Evolutionary conservation across 2,888 invertebrate species (phyloP).

Genomic region (Lymantria monacha): DNA sequence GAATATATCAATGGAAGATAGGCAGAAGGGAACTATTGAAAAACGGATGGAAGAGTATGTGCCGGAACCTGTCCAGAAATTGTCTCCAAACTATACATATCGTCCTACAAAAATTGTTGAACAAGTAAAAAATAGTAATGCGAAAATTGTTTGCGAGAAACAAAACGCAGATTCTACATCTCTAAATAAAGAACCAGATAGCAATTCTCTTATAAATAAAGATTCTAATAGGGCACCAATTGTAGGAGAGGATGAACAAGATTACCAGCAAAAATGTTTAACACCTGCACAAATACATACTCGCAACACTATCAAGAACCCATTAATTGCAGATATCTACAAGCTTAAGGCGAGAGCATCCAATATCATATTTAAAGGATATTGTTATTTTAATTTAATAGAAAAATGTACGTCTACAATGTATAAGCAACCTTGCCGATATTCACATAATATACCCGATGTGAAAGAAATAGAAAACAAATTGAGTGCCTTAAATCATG

Average conservation of each 20-base stretch:
- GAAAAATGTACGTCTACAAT: conserved; percentile 39
- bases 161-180: conserved; percentile 63
- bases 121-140: conserved; percentile 9
- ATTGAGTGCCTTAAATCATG: conserved; percentile 31
- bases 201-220: neutral
- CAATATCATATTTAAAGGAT: conserved; percentile 41
- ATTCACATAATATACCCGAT: conserved; percentile 36
- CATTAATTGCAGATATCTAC: conserved; percentile 20
- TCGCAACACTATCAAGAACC: conserved; percentile 6
- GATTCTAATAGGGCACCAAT: neutral
- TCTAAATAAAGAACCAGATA: conserved; percentile 25
- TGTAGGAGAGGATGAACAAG: neutral
- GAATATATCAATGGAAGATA: conserved; percentile 21
- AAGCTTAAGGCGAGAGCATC: conserved; percentile 16
- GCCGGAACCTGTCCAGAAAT: conserved; percentile 35
- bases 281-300: neutral
- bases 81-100: conserved; percentile 34
- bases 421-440: conserved; percentile 34
- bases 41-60: conserved; percentile 48
- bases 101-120: conserved; percentile 43
- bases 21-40: conserved; percentile 1
- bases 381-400: conserved; percentile 54
- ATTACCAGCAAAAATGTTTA: neutral
- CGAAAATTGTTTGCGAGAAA: conserved; percentile 46
- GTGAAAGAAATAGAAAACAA: conserved; percentile 19